Percentiles rank a stretch among this genome's conserved stretches.
Evolutionary conservation across 2,113 vertebrate species (phyloP).

Genomic region (Aepyceros melampus): DNA sequence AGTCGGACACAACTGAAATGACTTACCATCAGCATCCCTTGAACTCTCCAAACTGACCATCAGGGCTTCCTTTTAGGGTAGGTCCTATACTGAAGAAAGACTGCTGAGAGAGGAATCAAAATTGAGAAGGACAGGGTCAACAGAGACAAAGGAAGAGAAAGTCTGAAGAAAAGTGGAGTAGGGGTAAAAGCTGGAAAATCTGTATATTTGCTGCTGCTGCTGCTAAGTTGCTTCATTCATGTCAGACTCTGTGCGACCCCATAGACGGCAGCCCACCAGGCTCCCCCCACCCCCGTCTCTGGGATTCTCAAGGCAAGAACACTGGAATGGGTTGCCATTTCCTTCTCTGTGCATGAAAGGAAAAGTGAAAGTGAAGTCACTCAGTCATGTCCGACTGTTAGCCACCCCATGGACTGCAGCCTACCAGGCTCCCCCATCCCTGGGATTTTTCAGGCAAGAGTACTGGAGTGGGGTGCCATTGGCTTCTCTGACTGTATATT

Average conservation of each 20-base stretch:
- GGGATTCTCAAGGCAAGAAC: not conserved
- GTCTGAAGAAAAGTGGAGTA: not conserved
- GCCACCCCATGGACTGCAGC: not conserved
- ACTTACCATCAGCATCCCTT: not conserved
- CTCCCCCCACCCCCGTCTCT: not conserved
- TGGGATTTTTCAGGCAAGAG: not conserved
- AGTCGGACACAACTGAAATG: not conserved
- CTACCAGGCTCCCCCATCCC: not conserved
- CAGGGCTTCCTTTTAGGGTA: not conserved
- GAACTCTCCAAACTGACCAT: not conserved
- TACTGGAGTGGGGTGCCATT: not conserved
- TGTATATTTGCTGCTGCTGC: not conserved
- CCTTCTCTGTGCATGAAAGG: not conserved
- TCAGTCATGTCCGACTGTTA: accelerated
- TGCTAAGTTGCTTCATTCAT: not conserved
- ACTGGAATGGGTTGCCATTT: not conserved
- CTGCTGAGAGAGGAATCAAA: not conserved
- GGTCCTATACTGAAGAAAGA: not conserved
- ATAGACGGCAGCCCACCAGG: not conserved
- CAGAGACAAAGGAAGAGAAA: not conserved
- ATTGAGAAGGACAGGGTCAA: not conserved
- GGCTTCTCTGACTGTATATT: not conserved
- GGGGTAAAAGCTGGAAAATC: not conserved
- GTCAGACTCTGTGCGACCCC: not conserved
- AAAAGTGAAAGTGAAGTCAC: not conserved